Conservation (phyloP, 2,113 vertebrate genomes). For the Cercopithecus mona region DNA sequence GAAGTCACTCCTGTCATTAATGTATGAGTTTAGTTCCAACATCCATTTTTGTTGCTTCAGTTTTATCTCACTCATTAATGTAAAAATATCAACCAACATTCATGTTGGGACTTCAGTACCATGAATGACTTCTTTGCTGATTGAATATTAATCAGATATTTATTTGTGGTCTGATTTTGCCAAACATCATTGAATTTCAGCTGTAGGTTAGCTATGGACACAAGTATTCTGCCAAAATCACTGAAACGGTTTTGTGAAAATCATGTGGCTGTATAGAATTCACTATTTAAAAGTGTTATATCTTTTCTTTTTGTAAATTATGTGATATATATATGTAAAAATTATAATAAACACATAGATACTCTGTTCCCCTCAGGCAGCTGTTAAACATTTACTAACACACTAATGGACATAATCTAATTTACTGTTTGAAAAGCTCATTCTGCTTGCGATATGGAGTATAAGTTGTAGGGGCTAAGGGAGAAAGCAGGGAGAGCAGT, state of each 20-base stretch:
- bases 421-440: constrained; percentile 8
- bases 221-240: not conserved
- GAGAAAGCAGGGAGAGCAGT: not conserved
- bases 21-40: not conserved
- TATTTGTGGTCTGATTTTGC: not conserved
- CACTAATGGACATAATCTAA: not conserved
- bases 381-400: constrained; percentile 30
- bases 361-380: not conserved
- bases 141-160: constrained; percentile 18
- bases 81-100: not conserved
- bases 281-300: not conserved
- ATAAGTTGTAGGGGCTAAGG: not conserved
- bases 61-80: not conserved
- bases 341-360: not conserved
- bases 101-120: not conserved
- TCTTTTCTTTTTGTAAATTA: not conserved
- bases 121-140: not conserved
- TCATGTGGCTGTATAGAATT: not conserved
- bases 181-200: not conserved
- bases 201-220: not conserved
- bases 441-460: not conserved
- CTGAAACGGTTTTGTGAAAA: not conserved
- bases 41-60: constrained; percentile 13
- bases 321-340: not conserved
- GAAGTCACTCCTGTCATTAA: not conserved